These are phyloP conservation scores for Thereva unica DNA, from an alignment of 2,888 invertebrate species.

Conservation along the genomic window DNA sequence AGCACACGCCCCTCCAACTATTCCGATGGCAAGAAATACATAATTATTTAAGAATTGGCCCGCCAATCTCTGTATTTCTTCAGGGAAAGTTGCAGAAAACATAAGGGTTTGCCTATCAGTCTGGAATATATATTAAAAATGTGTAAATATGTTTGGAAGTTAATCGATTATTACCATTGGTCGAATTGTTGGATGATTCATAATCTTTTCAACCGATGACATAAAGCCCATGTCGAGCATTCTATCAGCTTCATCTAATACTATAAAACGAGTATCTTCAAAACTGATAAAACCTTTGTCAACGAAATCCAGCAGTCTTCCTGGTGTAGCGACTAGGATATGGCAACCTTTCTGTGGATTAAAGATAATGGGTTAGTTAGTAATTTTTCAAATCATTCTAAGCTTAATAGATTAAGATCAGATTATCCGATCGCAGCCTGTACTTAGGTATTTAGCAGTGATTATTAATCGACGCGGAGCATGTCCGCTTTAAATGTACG, in stretches of 20 bases:
- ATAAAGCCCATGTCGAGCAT: conserved; percentile 99
- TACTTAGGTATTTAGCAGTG: too few species aligned
- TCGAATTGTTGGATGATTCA: conserved; percentile 83
- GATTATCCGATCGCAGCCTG: too few species aligned
- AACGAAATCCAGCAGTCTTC: conserved; percentile 94
- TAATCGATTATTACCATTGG: conserved; percentile 61
- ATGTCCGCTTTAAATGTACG: too few species aligned
- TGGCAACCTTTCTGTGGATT: conserved; percentile 79
- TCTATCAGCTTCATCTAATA: conserved; percentile 97
- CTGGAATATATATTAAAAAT: conserved; percentile 51
- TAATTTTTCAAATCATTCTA: too few species aligned
- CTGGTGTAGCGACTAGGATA: conserved; percentile 96
- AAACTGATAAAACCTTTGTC: conserved; percentile 89
- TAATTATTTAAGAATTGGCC: conserved; percentile 77
- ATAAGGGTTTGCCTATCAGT: conserved; percentile 94
- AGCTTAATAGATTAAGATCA: too few species aligned
- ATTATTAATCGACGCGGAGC: too few species aligned
- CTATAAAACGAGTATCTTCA: conserved; percentile 83
- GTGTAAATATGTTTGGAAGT: conserved; percentile 20
- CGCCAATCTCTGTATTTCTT: conserved; percentile 90
- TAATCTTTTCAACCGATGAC: conserved; percentile 87
- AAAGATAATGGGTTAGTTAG: background rate
- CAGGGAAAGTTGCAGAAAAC: conserved; percentile 99
- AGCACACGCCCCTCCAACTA: conserved; percentile 88
- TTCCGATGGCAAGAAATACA: conserved; percentile 87